These are phyloP conservation scores for Smittia aterrima DNA, from an alignment of 2,888 invertebrate species.

Conservation along the genomic window DNA sequence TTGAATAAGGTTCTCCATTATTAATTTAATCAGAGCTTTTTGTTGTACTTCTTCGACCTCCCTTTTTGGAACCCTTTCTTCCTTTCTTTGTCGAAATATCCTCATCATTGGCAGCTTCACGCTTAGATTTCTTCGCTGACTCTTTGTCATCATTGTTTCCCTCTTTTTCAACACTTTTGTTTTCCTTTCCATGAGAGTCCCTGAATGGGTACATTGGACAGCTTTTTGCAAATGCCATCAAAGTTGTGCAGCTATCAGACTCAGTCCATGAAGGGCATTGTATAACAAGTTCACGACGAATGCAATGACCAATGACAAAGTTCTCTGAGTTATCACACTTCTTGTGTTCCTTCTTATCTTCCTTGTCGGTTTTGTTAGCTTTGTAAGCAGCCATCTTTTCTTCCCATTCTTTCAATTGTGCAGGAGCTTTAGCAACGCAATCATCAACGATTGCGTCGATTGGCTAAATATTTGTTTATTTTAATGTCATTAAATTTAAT, in stretches of 20 bases:
- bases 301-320: not conserved
- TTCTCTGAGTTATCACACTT: not conserved
- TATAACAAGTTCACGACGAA: not conserved
- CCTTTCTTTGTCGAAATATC: not conserved
- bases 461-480: no score
- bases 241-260: not conserved
- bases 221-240: not conserved
- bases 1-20: no score
- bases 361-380: not conserved
- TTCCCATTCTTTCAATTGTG: not conserved
- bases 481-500: no score
- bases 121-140: no score
- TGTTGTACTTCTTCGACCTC: no score
- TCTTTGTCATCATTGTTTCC: no score
- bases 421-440: not conserved
- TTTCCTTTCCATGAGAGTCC: not conserved
- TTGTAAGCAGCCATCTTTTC: not conserved
- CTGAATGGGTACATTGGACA: not conserved
- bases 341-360: no score
- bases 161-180: not conserved
- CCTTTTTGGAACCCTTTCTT: not conserved
- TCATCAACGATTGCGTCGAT: not conserved
- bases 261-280: not conserved
- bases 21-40: no score
- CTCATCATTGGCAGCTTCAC: no score